These are phyloP conservation scores for Beroe ovata DNA, from an alignment of 37 sponge, comb jelly and placozoan genomes.

Conservation along the genomic window DNA sequence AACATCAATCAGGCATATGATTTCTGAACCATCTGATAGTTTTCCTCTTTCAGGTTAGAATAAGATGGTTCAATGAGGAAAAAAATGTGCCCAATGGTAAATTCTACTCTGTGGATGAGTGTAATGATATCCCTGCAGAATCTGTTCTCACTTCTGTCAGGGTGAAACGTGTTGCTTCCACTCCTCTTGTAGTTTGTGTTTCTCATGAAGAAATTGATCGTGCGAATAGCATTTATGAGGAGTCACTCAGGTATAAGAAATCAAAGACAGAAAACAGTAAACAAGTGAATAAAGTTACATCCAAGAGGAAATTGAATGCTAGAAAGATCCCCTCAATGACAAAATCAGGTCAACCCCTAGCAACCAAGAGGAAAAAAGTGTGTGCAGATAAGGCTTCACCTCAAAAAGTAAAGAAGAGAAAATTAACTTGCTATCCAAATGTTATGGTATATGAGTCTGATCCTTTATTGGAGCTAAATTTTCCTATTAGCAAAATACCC, in stretches of 20 bases:
- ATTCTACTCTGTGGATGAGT: not conserved
- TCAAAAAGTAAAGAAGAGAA: not conserved
- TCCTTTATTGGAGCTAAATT: not conserved
- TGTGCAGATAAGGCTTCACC: not conserved
- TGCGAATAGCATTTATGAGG: not conserved
- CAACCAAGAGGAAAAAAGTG: not conserved
- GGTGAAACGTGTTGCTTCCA: not conserved
- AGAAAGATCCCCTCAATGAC: not conserved
- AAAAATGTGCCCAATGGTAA: not conserved
- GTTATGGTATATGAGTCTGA: not conserved
- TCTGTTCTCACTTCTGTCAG: not conserved
- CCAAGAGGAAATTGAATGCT: not conserved
- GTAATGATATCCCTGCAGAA: conserved; percentile 39
- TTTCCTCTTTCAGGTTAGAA: conserved; percentile 27
- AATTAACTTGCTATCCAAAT: conserved; percentile 7
- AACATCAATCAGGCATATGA: too few species aligned
- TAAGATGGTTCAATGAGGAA: conserved; percentile 45
- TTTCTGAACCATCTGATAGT: too few species aligned
- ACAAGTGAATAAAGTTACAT: not conserved
- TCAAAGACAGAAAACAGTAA: not conserved
- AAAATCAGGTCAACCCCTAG: not conserved
- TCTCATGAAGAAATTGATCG: not conserved
- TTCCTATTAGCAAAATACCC: not conserved
- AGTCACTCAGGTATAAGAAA: not conserved
- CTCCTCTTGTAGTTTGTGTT: not conserved